These are phyloP conservation scores for Casuarius casuarius DNA, from an alignment of 2,113 vertebrate species.

Conservation along the genomic window DNA sequence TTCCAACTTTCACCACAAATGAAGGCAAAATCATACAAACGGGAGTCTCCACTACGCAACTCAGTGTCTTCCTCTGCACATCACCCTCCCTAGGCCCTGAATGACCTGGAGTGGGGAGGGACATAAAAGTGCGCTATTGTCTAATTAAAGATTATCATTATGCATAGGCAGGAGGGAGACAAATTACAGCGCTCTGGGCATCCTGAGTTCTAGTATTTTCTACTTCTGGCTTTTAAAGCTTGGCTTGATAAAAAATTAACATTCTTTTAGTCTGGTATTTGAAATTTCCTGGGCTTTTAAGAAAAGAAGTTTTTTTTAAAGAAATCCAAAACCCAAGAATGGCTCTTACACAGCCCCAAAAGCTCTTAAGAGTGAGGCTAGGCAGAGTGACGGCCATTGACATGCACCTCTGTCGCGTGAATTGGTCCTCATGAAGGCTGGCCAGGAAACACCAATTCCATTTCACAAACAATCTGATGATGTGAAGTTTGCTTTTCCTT, in stretches of 20 bases:
- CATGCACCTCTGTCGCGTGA: neutral
- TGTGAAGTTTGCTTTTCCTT: neutral
- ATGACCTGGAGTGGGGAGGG: neutral
- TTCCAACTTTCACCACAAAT: neutral
- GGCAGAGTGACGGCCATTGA: neutral
- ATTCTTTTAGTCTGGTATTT: neutral
- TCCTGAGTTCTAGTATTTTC: neutral
- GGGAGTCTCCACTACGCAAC: neutral
- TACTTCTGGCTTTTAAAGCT: neutral
- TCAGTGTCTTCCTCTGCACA: neutral
- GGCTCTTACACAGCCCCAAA: neutral
- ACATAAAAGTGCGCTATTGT: neutral
- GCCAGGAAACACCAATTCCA: neutral
- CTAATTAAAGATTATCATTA: neutral
- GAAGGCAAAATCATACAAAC: neutral
- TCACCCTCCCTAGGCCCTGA: neutral
- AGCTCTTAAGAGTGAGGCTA: neutral
- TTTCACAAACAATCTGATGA: neutral
- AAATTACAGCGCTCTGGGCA: neutral
- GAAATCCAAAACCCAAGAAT: neutral
- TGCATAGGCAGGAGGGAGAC: neutral
- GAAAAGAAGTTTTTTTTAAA: neutral
- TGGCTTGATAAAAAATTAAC: neutral
- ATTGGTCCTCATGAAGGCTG: neutral
- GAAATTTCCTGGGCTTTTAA: neutral